Percentiles rank a stretch among this genome's conserved stretches.
Conservation (phyloP, 92 coral and sea anemone species). For the Metridium senile region DNA sequence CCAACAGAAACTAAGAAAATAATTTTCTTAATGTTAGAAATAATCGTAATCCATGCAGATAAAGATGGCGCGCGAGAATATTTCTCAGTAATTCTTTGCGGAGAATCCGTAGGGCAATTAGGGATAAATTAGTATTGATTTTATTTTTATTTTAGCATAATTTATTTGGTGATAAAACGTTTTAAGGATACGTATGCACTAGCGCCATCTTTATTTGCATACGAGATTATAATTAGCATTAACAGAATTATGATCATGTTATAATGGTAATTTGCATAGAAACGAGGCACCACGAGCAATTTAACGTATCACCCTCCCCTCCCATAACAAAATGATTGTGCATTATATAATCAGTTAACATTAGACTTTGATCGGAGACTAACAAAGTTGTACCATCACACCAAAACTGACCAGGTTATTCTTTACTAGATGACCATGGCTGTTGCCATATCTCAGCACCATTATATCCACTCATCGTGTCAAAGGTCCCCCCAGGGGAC, state of each 20-base stretch:
- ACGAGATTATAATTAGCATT: not conserved
- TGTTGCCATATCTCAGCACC: conserved; percentile 30
- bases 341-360: not conserved
- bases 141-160: not conserved
- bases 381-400: not conserved
- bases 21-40: not conserved
- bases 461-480: conserved; percentile 46
- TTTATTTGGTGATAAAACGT: too few relatives aligned
- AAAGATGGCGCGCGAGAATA: not conserved
- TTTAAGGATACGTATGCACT: too few relatives aligned
- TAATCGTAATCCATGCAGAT: not conserved
- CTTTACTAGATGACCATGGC: conserved; percentile 36
- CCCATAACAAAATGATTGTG: conserved; percentile 1
- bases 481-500: conserved; percentile 55
- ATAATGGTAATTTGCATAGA: not conserved
- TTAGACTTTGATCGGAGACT: not conserved
- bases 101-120: too few relatives aligned
- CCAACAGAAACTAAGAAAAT: not conserved
- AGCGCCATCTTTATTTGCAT: not conserved
- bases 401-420: not conserved
- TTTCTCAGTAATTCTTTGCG: too few relatives aligned
- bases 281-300: not conserved
- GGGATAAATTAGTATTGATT: not conserved
- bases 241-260: not conserved
- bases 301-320: not conserved